Percentiles rank a stretch among this genome's conserved stretches.
Evolutionary conservation across 2,113 vertebrate species (phyloP).

Genomic region (Atrichornis clamosus): DNA sequence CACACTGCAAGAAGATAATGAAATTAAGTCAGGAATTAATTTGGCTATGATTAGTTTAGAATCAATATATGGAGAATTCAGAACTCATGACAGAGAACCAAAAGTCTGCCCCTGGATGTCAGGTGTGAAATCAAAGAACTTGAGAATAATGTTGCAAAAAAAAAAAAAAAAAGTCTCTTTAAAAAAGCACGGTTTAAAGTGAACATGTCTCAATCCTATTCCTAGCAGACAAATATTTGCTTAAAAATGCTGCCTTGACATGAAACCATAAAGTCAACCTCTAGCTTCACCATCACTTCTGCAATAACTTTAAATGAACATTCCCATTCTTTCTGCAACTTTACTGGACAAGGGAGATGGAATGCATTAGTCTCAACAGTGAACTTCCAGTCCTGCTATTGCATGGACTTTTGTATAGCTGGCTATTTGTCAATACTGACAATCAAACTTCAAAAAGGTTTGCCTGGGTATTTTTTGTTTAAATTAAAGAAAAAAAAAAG

Average conservation of each 20-base stretch:
- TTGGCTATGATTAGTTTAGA: neutral
- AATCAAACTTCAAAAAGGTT: neutral
- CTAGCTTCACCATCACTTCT: neutral
- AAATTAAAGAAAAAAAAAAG: too few relatives aligned
- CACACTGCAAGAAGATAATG: neutral
- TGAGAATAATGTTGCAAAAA: neutral
- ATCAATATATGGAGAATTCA: neutral
- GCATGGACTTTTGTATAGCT: neutral
- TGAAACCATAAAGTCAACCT: neutral
- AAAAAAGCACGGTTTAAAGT: neutral
- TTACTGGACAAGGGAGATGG: neutral
- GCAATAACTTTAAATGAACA: neutral
- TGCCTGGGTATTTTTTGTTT: neutral
- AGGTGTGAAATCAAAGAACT: neutral
- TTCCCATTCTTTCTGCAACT: neutral
- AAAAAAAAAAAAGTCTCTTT: neutral
- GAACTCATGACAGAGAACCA: neutral
- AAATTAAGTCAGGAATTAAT: neutral
- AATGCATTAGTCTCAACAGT: neutral
- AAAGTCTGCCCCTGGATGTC: neutral
- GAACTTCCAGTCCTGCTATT: neutral
- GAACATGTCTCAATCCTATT: neutral
- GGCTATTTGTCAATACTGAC: neutral
- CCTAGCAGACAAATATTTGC: neutral
- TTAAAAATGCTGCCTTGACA: neutral